Conservation (phyloP, 2,888 invertebrate species). For the Acronicta aceris region DNA sequence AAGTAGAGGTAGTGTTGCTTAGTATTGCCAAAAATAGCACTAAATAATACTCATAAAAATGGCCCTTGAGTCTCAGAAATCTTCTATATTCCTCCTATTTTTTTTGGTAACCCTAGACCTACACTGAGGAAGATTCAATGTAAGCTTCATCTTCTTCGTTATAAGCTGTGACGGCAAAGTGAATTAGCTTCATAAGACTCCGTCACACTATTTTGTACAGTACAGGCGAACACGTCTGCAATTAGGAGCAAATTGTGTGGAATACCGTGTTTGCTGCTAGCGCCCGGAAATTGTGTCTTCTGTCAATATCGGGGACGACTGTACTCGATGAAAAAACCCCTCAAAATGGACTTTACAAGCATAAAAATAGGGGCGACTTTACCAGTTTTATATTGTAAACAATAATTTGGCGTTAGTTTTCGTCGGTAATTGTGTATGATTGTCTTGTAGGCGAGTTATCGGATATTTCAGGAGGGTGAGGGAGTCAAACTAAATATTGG, state of each 20-base stretch:
- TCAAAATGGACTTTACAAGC: constrained; percentile 23
- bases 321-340: constrained; percentile 41
- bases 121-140: no score
- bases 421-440: constrained; percentile 70
- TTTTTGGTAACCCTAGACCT: no score
- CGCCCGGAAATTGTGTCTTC: constrained; percentile 79
- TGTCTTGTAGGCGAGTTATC: constrained; percentile 63
- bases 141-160: constrained; percentile 9
- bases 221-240: constrained; percentile 62
- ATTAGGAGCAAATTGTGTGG: constrained; percentile 81
- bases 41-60: no score
- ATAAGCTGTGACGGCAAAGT: constrained; percentile 18
- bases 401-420: constrained; percentile 48
- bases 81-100: no score
- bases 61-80: no score
- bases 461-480: constrained; percentile 47
- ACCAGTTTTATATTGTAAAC: constrained; percentile 9
- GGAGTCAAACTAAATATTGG: constrained; percentile 66
- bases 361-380: constrained; percentile 37
- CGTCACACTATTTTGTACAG: constrained; percentile 30
- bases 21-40: no score
- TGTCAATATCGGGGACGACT: constrained; percentile 74
- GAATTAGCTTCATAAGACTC: constrained; percentile 41
- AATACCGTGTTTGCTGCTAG: constrained; percentile 61
- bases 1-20: no score